A percentile compares a stretch with the other conserved stretches of the same genome.
These are phyloP conservation scores for Biston betularia DNA, from an alignment of 2,888 invertebrate genomes.

Conservation along the genomic window DNA sequence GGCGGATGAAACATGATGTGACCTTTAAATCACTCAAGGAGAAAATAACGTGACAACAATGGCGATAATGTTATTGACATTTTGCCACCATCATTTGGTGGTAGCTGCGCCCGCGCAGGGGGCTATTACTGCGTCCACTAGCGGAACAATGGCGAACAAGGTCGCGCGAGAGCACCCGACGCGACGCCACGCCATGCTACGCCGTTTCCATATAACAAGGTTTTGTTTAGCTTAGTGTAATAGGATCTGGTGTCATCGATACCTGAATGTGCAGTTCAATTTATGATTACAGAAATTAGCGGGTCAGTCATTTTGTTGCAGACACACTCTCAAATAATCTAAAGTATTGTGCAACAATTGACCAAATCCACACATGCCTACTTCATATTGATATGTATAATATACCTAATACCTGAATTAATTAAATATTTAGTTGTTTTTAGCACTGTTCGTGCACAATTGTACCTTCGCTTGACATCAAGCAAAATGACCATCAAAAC, in stretches of 20 bases:
- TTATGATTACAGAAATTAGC: not conserved
- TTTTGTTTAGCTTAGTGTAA: conserved; percentile 29
- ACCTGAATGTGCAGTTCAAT: conserved; percentile 8
- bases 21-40: not conserved
- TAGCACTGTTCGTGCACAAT: too few relatives aligned
- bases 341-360: too few relatives aligned
- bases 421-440: too few relatives aligned
- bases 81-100: conserved; percentile 16
- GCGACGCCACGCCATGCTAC: conserved; percentile 12
- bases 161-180: conserved; percentile 34
- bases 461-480: too few relatives aligned
- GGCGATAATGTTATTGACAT: not conserved
- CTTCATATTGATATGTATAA: too few relatives aligned
- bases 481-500: too few relatives aligned
- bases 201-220: conserved; percentile 20
- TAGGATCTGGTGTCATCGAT: conserved; percentile 18
- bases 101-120: conserved; percentile 32
- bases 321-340: too few relatives aligned
- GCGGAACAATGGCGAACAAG: conserved; percentile 50
- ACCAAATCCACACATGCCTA: too few relatives aligned
- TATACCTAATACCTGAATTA: too few relatives aligned
- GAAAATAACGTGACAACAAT: not conserved
- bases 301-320: not conserved
- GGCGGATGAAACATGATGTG: not conserved
- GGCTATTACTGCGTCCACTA: conserved; percentile 43